These are phyloP conservation scores for Patiria miniata DNA, from an alignment of 35 echinoderm and acorn worm genomes.

Conservation along the genomic window DNA sequence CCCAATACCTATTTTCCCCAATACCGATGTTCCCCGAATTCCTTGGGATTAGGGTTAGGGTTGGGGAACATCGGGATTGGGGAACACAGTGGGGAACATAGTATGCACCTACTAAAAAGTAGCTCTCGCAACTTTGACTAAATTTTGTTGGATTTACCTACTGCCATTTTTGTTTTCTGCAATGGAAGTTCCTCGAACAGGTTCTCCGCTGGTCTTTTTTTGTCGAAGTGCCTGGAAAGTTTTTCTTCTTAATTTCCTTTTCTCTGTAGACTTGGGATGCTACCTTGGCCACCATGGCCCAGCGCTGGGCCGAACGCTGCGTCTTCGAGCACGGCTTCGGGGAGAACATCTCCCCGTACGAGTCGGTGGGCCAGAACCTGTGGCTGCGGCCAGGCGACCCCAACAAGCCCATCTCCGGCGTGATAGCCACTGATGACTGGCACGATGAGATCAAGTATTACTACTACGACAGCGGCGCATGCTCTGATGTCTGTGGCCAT, in stretches of 20 bases:
- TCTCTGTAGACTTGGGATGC: constrained; percentile 60
- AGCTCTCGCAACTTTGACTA: too few species aligned
- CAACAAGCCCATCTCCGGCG: not conserved
- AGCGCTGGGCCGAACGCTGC: constrained; percentile 46
- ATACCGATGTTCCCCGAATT: too few species aligned
- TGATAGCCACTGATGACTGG: constrained; percentile 41
- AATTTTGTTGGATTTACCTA: too few species aligned
- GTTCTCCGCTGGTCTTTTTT: too few species aligned
- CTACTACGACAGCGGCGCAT: constrained; percentile 10
- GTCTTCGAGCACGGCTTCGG: constrained; percentile 35
- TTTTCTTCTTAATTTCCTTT: not conserved
- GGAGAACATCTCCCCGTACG: constrained; percentile 16
- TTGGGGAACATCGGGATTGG: too few species aligned
- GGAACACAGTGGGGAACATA: too few species aligned
- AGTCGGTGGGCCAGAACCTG: constrained; percentile 54
- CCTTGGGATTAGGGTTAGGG: too few species aligned
- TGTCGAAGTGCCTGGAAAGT: too few species aligned
- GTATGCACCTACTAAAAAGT: too few species aligned
- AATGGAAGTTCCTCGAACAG: too few species aligned
- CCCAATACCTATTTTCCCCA: too few species aligned
- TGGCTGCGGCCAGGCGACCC: constrained; percentile 18
- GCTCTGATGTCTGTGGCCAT: constrained; percentile 49
- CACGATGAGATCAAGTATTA: constrained; percentile 44
- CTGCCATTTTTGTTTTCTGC: too few species aligned
- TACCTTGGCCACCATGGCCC: constrained; percentile 43